phyloP scores from a whole-genome alignment of 2,888 invertebrate genomes.

The Argyresthia goedartella region DNA sequence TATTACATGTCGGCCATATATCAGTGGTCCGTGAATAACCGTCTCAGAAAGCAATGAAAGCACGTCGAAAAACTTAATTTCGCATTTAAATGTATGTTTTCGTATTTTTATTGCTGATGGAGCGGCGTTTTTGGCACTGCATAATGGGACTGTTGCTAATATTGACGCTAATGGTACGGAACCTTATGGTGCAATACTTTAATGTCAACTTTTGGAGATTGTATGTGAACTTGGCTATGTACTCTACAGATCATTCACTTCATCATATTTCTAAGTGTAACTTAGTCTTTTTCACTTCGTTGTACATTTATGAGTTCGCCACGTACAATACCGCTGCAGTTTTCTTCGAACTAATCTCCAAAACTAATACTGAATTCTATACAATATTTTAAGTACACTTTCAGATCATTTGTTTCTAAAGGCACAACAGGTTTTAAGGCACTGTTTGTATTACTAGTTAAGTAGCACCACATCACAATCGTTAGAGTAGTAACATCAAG shows the following conservation, averaged over 20 bases:
- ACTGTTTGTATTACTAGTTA: background rate
- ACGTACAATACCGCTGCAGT: background rate
- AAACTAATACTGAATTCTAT: constrained; percentile 5
- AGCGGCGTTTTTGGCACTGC: background rate
- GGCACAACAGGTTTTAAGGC: constrained; percentile 4
- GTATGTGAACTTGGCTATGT: no score
- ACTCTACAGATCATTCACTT: background rate
- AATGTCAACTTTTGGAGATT: background rate
- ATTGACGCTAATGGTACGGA: background rate
- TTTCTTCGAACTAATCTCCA: background rate
- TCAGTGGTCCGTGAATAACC: constrained; percentile 59
- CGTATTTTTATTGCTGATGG: constrained; percentile 19
- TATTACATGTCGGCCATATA: constrained; percentile 62
- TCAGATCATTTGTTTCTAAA: constrained; percentile 2
- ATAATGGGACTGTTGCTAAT: constrained; percentile 2
- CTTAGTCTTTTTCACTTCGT: background rate
- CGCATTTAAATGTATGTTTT: constrained; percentile 60
- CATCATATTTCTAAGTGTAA: background rate
- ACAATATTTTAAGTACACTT: constrained; percentile 5
- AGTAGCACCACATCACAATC: constrained; percentile 33
- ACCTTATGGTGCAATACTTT: background rate
- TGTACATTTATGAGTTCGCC: background rate
- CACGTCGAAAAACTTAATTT: constrained; percentile 62
- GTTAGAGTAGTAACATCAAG: constrained; percentile 25
- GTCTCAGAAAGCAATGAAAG: constrained; percentile 51